Evolutionary conservation across 1,140 invertebrate species (phyloP), one percentile per base, ranked within the genome.

Genomic region (Anagrus nilaparvatae): DNA sequence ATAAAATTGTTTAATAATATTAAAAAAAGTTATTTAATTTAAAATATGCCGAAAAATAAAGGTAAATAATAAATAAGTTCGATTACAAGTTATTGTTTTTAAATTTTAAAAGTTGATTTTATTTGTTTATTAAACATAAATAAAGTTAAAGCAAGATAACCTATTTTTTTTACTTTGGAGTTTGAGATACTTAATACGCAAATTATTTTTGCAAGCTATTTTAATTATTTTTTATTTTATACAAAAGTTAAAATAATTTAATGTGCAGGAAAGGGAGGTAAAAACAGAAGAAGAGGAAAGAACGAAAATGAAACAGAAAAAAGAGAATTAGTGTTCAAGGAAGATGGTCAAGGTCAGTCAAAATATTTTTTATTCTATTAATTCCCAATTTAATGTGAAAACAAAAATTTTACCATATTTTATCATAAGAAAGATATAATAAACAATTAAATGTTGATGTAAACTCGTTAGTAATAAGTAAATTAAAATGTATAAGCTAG

Each of bases 301-400:
- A 98, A 98, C 61, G 95, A 99, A 73, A 98, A 98, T 71, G 95
- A 99, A 78, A 91, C 92, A 33, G 91, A 97, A 61, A 99, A 98
- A 68, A 80, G 95, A 75, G 95, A 99, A 68, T 78, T 98, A 64
- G 90, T 98, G 21, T 96, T 97, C 71, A 97, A 97, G 73, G 95
- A 98, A 74, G 93, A 97, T 73, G 95, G 95, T 47, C 95, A 99
- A 80, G 79, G 77, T 78, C 61, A 61, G 51, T 18, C 10, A 28
- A 40, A 38, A 8, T 27, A 10, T 14, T 34, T 30, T n/a, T n/a
- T n/a, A n/a, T n/a, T n/a, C n/a, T n/a, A n/a, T n/a, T n/a, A n/a
- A n/a, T n/a, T n/a, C n/a, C n/a, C n/a, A n/a, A n/a, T n/a, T n/a
- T n/a, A n/a, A n/a, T n/a, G n/a, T n/a, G n/a, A n/a, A n/a, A n/a